These are phyloP conservation scores for Tolypeutes matacus DNA, from an alignment of 2,797 vertebrate genomes.

Conservation along the genomic window DNA sequence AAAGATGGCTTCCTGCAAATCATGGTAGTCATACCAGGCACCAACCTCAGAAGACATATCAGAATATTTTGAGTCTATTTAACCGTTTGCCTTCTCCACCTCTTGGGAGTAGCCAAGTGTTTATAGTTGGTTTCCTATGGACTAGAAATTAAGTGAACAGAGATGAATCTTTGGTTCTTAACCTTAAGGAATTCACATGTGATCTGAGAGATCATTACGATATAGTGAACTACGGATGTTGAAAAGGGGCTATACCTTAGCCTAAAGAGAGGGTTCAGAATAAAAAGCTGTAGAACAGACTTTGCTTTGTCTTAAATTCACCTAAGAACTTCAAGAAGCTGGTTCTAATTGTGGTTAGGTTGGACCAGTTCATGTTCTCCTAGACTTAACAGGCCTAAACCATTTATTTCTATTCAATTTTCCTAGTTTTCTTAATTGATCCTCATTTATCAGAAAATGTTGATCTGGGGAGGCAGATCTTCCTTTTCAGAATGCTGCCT, in stretches of 20 bases:
- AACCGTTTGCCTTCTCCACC: not conserved
- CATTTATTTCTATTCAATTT: not conserved
- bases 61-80: not conserved
- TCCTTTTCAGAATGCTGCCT: not conserved
- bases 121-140: not conserved
- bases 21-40: not conserved
- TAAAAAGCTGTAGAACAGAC: not conserved
- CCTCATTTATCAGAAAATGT: not conserved
- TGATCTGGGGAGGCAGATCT: not conserved
- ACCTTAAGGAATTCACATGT: not conserved
- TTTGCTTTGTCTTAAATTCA: conserved; percentile 1
- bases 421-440: not conserved
- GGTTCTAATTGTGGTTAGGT: not conserved
- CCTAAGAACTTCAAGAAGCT: not conserved
- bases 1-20: not conserved
- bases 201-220: not conserved
- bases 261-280: not conserved
- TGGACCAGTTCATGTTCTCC: not conserved
- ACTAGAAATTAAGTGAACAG: not conserved
- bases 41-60: not conserved
- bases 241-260: not conserved
- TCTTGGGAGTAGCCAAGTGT: not conserved
- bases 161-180: not conserved
- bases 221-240: not conserved
- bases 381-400: not conserved